Percentiles rank a stretch among this genome's conserved stretches.
These are phyloP conservation scores for Scolanthus callimorphus DNA, from an alignment of 92 coral and sea anemone genomes.

Conservation along the genomic window DNA sequence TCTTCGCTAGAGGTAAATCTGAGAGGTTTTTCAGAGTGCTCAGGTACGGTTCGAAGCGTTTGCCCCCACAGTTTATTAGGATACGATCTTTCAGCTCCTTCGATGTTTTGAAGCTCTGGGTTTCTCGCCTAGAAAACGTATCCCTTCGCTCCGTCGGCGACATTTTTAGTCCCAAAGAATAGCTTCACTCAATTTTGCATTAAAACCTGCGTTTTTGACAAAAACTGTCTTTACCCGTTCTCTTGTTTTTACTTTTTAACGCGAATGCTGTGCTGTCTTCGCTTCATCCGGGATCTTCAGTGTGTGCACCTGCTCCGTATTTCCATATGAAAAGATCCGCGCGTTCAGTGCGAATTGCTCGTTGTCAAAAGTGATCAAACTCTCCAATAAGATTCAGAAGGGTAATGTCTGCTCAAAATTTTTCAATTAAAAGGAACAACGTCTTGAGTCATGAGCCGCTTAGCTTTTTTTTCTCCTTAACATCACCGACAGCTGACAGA, in stretches of 20 bases:
- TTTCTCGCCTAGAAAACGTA: slow-evolving; percentile 50
- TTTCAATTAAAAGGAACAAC: too few species aligned
- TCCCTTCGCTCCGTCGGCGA: slow-evolving; percentile 68
- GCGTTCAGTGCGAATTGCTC: too few species aligned
- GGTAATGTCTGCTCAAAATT: too few species aligned
- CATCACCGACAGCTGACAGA: too few species aligned
- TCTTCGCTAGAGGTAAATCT: slow-evolving; percentile 83
- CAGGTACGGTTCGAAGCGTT: slow-evolving; percentile 81
- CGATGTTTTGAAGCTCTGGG: slow-evolving; percentile 30
- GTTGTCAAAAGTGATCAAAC: too few species aligned
- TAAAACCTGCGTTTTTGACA: too few species aligned
- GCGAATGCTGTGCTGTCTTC: not conserved
- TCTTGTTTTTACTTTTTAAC: not conserved
- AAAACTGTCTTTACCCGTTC: too few species aligned
- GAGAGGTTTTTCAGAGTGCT: slow-evolving; percentile 87
- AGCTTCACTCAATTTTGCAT: too few species aligned
- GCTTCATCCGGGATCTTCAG: not conserved
- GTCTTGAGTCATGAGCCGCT: too few species aligned
- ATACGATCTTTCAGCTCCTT: slow-evolving; percentile 64
- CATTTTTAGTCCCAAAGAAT: slow-evolving; percentile 20
- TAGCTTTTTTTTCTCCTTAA: too few species aligned
- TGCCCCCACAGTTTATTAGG: slow-evolving; percentile 88
- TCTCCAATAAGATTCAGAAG: too few species aligned
- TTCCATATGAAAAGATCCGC: too few species aligned
- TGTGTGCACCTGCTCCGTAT: not conserved